Percentiles rank a stretch among this genome's conserved stretches.
Conservation (phyloP, 2,113 vertebrate genomes). For the Nanorana parkeri region DNA sequence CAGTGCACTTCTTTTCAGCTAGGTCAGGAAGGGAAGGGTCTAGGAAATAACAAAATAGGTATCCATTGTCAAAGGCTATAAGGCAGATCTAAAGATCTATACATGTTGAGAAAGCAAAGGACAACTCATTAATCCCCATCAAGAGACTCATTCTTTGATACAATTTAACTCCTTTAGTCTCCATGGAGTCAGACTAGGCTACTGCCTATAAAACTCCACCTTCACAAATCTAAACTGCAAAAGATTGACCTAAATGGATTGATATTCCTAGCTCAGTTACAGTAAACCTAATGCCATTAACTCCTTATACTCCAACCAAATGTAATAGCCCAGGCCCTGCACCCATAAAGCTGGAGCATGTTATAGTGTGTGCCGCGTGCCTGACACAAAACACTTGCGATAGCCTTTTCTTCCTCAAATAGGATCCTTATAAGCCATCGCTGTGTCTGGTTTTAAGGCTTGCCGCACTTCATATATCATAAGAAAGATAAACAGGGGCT, state of each 20-base stretch:
- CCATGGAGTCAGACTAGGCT: background rate
- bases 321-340: background rate
- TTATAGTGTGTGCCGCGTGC: conserved; percentile 41
- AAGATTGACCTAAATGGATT: background rate
- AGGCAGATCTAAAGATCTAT: conserved; percentile 23
- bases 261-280: background rate
- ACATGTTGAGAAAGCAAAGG: conserved; percentile 29
- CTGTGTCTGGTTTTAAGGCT: conserved; percentile 56
- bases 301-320: background rate
- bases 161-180: background rate
- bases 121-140: conserved; percentile 27
- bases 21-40: background rate
- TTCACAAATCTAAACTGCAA: background rate
- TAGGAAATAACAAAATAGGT: background rate
- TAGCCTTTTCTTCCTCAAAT: conserved; percentile 50
- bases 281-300: conserved; percentile 30
- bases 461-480: conserved; percentile 54
- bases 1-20: background rate
- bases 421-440: conserved; percentile 54
- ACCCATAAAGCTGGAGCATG: conserved; percentile 37
- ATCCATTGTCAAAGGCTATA: background rate
- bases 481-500: conserved; percentile 53
- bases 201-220: background rate
- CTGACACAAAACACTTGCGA: conserved; percentile 57
- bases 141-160: conserved; percentile 20